Evolutionary conservation across 2,888 invertebrate species (phyloP).

Genomic region (Mellilla xanthometata): DNA sequence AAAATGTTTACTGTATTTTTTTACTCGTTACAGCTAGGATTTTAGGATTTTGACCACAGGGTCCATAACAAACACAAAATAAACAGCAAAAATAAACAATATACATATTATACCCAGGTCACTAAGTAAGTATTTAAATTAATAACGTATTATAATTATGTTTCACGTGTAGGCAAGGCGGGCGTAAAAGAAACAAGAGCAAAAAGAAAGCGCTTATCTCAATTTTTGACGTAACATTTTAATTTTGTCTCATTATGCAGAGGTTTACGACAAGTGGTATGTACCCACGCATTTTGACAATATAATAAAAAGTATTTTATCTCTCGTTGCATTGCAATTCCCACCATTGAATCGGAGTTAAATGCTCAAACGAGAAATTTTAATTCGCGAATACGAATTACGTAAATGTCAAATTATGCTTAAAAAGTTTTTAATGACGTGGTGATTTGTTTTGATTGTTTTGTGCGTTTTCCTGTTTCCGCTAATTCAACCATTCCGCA

Average conservation of each 20-base stretch:
- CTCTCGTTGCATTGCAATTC: constrained; percentile 18
- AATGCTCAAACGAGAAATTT: constrained; percentile 13
- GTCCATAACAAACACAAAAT: too few relatives aligned
- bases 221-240: constrained; percentile 29
- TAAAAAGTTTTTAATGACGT: constrained; percentile 1
- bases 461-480: constrained; percentile 2
- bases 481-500: too few relatives aligned
- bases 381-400: constrained; percentile 15
- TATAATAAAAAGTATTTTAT: constrained; percentile 24
- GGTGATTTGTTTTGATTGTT: constrained; percentile 5
- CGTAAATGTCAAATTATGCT: constrained; percentile 13
- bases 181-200: too few relatives aligned
- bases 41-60: too few relatives aligned
- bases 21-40: too few relatives aligned
- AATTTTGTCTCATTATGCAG: constrained; percentile 20
- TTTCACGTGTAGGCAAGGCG: too few relatives aligned
- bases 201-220: too few relatives aligned
- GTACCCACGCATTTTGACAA: constrained; percentile 27
- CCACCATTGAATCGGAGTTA: constrained; percentile 21
- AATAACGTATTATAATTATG: too few relatives aligned
- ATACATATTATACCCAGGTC: too few relatives aligned
- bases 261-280: constrained; percentile 14
- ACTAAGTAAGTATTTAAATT: too few relatives aligned
- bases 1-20: too few relatives aligned
- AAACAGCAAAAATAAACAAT: too few relatives aligned